Base-by-base conservation (phyloP, 2,888 invertebrate genomes). In the Meliscaeva auricollis region DNA sequence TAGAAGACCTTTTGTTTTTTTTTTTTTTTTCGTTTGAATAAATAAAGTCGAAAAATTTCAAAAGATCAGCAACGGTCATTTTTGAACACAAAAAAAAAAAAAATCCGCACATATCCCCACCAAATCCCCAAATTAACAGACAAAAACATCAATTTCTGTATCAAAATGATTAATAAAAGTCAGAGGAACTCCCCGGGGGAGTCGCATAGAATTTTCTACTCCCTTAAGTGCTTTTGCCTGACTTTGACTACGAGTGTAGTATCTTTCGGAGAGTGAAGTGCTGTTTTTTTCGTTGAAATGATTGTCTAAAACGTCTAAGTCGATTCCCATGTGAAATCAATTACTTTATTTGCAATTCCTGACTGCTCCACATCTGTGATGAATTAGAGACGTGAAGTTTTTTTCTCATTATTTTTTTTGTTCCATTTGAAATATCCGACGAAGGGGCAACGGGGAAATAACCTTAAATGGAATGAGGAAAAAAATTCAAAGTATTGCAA, bases 281-380 rank as follows among this genome's bases (percentile, higher is more conserved):
- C 15, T 15, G 41, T 41, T 22, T 13, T 8, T 52, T 41, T 64
- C 68, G 66, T 72, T 75, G 80, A 72, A 85, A 62, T 68, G 68
- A 85, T 85, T 85, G 72, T 80, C 64, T 60, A 60, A 52, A 52
- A 60, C 38, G 44, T 62, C 62, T 64, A 73, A 68, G 68, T 68
- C 22, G 17, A 69, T 56, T 85, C 85, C 85, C 85, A 64, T 69
- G 68, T 48, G 81, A 73, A 68, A 77, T 76, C 81, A 73, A 81
- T 85, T 85, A 76, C 70, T 54, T 60, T 62, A 60, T 62, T 62
- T 64, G 66, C 66, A 50, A 66, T 50, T 62, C 46, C 22, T 26
- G 46, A 46, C 46, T 64, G 44, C 62, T 79, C 64, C 20, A 79
- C 78, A 79, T 84, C 79, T 84, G 84, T 68, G 46, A 70, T 79